phyloP scores from a whole-genome alignment of 2,888 invertebrate genomes.

The Gasteruption jaculator region DNA sequence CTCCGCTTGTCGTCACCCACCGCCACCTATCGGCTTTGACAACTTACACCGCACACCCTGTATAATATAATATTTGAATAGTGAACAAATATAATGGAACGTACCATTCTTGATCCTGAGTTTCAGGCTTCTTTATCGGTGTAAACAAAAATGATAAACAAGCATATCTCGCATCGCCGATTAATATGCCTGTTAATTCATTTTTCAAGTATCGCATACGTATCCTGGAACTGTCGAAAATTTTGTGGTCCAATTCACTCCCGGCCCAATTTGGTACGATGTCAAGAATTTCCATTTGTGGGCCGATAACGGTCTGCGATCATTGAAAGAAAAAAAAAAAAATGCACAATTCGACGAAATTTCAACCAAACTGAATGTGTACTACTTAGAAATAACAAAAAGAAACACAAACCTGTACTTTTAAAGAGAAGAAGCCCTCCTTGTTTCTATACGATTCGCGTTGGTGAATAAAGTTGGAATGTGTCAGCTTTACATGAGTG shows the following conservation, averaged over 20 bases:
- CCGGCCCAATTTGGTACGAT: background rate
- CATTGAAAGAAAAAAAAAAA: background rate
- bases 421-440: constrained; percentile 23
- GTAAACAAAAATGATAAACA: constrained; percentile 22
- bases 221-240: constrained; percentile 5
- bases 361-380: too few relatives aligned
- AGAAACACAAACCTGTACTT: constrained; percentile 22
- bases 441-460: constrained; percentile 20
- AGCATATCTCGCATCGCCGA: constrained; percentile 23
- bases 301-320: background rate
- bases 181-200: constrained; percentile 7
- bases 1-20: too few relatives aligned
- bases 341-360: too few relatives aligned
- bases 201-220: background rate
- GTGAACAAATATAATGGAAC: background rate
- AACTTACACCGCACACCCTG: too few relatives aligned
- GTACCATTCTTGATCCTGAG: constrained; percentile 15
- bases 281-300: background rate
- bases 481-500: constrained; percentile 16
- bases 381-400: too few relatives aligned
- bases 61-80: too few relatives aligned
- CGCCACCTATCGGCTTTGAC: too few relatives aligned
- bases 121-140: constrained; percentile 18
- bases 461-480: constrained; percentile 17
- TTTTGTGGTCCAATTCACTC: background rate